phyloP scores from a whole-genome alignment of 2,888 invertebrate genomes.

The Melieria omissa region DNA sequence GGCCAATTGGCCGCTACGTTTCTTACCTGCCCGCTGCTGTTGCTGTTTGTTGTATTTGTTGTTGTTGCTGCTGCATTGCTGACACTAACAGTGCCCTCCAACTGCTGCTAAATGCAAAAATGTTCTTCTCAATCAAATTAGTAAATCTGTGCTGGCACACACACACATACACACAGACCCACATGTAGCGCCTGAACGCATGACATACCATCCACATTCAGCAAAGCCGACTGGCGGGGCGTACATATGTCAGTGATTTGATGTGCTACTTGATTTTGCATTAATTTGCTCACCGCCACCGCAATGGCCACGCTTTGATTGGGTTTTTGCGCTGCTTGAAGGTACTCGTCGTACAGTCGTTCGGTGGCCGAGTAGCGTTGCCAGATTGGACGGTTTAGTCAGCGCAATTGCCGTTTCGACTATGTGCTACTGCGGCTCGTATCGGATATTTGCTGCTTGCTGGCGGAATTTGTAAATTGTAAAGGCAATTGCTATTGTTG shows the following conservation, averaged over 20 bases:
- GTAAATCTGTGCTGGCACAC: neutral
- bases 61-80: too few species aligned
- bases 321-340: neutral
- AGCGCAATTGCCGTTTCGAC: neutral
- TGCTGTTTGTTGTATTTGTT: too few species aligned
- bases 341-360: neutral
- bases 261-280: slow-evolving; percentile 23
- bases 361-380: neutral
- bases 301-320: slow-evolving; percentile 9
- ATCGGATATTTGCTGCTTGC: neutral
- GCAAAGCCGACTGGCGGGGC: too few species aligned
- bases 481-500: neutral
- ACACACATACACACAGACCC: neutral
- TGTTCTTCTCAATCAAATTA: slow-evolving; percentile 8
- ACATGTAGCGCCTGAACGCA: neutral
- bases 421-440: neutral
- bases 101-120: slow-evolving; percentile 1
- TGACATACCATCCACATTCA: too few species aligned
- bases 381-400: neutral
- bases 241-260: slow-evolving; percentile 1
- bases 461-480: neutral
- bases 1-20: too few species aligned
- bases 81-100: too few species aligned
- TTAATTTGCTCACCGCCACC: slow-evolving; percentile 28
- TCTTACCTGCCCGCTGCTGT: too few species aligned